A percentile compares a stretch with the other conserved stretches of the same genome.
These are phyloP conservation scores for Cryptops parisi DNA, from an alignment of 2,888 invertebrate genomes.

Conservation along the genomic window DNA sequence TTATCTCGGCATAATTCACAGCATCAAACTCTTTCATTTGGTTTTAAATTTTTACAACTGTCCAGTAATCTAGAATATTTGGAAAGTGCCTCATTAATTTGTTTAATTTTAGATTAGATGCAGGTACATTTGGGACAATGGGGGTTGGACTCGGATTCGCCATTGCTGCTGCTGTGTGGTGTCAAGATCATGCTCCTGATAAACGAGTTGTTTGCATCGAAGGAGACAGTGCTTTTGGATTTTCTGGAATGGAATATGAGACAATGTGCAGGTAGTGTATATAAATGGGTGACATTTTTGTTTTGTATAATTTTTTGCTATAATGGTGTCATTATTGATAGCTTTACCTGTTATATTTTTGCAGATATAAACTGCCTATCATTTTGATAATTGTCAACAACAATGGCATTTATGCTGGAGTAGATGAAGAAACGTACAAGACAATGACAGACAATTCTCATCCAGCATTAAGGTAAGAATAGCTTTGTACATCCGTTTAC, in stretches of 20 bases:
- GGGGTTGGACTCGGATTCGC: slow-evolving; percentile 87
- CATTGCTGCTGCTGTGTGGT: slow-evolving; percentile 80
- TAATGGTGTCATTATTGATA: neutral
- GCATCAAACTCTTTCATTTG: too few species aligned
- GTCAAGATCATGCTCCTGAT: slow-evolving; percentile 59
- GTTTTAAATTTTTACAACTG: too few species aligned
- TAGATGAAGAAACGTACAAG: slow-evolving; percentile 57
- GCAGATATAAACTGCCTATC: slow-evolving; percentile 49
- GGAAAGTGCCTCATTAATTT: neutral
- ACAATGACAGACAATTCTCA: slow-evolving; percentile 50
- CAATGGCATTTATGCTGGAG: slow-evolving; percentile 83
- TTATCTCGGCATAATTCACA: too few species aligned
- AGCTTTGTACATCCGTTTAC: too few species aligned
- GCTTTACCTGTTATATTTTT: neutral
- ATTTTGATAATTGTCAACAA: slow-evolving; percentile 86
- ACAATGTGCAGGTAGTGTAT: slow-evolving; percentile 75
- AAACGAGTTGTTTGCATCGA: slow-evolving; percentile 85
- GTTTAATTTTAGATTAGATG: slow-evolving; percentile 54
- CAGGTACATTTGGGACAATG: slow-evolving; percentile 96
- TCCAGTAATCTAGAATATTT: neutral
- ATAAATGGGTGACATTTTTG: too few species aligned
- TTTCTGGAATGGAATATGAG: slow-evolving; percentile 96
- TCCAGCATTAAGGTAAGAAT: slow-evolving; percentile 59
- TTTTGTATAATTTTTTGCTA: neutral
- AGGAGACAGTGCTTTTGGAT: slow-evolving; percentile 96